Base-by-base conservation (phyloP, 2,888 invertebrate species). In the Tachina lurida region DNA sequence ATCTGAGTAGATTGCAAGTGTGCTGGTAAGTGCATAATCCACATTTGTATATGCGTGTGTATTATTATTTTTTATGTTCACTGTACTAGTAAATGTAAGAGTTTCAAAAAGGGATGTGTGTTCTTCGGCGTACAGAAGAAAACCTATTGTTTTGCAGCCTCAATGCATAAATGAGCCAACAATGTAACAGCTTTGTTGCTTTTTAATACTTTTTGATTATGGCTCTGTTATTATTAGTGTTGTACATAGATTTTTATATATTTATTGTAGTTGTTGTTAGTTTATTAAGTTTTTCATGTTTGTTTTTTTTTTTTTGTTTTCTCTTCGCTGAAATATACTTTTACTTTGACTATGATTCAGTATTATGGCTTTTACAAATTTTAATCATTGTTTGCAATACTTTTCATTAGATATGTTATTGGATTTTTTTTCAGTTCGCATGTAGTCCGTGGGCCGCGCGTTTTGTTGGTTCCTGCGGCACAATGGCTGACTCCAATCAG, bases 1-100 rank as follows among this genome's bases (percentile, higher is more conserved):
- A 62, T 78, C 43, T 73, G 60, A 15, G 62, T 71, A 49, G 62
- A 63, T 60, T 77, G 77, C 45, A 19, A 65, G 41, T 79, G 47
- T 63, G 58, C 68, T 76, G 76, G 71, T 68, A 86, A 83, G 86
- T 83, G 88, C 87, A 88, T 88, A 88, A 87, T 89, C 89, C 89
- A 88, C 89, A 89, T 89, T 88, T 88, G 88, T 87, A 86, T 78
- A 78, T 80, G 65, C 78, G 75, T 84, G 74, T 73, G 76, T 76
- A 70, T 78, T 31, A 80, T 56, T 84, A 65, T 80, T 78, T 31
- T 82, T 56, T 84, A 68, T 80, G 68, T 49, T 83, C 70, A 31
- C 1, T 70, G 19, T 43, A 22, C 22, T 1, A 22, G 22, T 3
- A 12, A 49, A 43, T 87, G 78, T 62, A 68, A 71, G 52, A 62